phyloP scores from a whole-genome alignment of 2,797 vertebrate species.

The Triplophysa yarkandensis region DNA sequence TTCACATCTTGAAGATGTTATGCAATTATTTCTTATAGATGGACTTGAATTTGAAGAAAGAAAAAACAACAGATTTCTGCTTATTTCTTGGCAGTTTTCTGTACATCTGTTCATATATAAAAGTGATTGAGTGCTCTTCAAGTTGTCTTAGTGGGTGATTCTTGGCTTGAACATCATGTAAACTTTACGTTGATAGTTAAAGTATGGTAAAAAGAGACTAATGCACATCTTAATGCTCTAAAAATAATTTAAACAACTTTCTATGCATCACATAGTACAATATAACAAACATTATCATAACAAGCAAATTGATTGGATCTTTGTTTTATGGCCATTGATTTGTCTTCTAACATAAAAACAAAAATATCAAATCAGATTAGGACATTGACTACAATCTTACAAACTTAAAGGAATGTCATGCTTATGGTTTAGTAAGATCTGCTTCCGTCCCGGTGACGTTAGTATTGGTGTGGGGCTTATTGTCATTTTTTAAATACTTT shows the following conservation, averaged over 20 bases:
- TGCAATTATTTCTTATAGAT: neutral
- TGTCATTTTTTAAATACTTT: too few relatives aligned
- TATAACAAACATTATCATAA: neutral
- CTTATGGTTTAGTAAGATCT: too few relatives aligned
- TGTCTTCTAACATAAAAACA: neutral
- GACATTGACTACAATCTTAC: too few relatives aligned
- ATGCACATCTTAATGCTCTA: neutral
- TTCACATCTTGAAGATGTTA: neutral
- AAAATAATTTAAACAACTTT: neutral
- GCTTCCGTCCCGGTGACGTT: too few relatives aligned
- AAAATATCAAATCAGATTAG: too few relatives aligned
- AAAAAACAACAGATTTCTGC: neutral
- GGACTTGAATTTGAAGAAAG: neutral
- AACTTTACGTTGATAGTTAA: neutral
- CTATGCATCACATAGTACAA: neutral
- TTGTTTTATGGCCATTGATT: neutral
- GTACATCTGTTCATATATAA: neutral
- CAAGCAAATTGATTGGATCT: neutral
- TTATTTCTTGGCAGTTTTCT: neutral
- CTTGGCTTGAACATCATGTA: neutral
- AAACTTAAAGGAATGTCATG: too few relatives aligned
- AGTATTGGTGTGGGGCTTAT: too few relatives aligned
- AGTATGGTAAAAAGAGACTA: neutral
- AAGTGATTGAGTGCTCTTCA: neutral
- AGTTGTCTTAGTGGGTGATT: neutral